A percentile compares a stretch with the other conserved stretches of the same genome.
These are phyloP conservation scores for Macrosiphum euphorbiae DNA, from an alignment of 2,888 invertebrate species.

Conservation along the genomic window DNA sequence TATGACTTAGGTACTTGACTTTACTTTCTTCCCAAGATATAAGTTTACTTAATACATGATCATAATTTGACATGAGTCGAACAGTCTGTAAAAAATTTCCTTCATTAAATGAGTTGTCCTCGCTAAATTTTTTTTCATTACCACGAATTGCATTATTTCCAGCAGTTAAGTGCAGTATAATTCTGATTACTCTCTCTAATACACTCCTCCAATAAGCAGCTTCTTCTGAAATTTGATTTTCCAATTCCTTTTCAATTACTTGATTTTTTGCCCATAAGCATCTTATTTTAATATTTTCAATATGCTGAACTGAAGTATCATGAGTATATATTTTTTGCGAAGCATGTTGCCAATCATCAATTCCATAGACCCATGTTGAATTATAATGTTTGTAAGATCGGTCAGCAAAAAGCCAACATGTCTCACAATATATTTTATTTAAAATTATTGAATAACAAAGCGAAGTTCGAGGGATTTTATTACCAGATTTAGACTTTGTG, in stretches of 20 bases:
- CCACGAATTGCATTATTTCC: conserved; percentile 6
- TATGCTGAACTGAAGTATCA: background rate
- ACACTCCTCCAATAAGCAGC: background rate
- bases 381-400: background rate
- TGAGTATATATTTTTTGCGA: background rate
- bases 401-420: conserved; percentile 9
- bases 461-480: background rate
- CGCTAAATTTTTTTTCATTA: background rate
- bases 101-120: background rate
- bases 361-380: background rate
- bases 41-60: background rate
- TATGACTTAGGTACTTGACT: background rate
- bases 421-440: conserved; percentile 25
- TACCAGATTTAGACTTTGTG: background rate
- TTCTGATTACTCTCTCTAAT: background rate
- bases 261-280: conserved; percentile 3
- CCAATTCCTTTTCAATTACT: background rate
- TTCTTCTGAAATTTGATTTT: conserved; percentile 26
- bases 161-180: background rate
- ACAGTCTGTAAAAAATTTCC: background rate
- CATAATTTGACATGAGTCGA: background rate
- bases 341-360: conserved; percentile 18
- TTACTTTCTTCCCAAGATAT: background rate
- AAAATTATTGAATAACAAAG: conserved; percentile 14
- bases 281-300: conserved; percentile 23